Evolutionary conservation across 2,113 vertebrate species (phyloP), one percentile per base, ranked within the genome.

Genomic region (Pollachius pollachius): DNA sequence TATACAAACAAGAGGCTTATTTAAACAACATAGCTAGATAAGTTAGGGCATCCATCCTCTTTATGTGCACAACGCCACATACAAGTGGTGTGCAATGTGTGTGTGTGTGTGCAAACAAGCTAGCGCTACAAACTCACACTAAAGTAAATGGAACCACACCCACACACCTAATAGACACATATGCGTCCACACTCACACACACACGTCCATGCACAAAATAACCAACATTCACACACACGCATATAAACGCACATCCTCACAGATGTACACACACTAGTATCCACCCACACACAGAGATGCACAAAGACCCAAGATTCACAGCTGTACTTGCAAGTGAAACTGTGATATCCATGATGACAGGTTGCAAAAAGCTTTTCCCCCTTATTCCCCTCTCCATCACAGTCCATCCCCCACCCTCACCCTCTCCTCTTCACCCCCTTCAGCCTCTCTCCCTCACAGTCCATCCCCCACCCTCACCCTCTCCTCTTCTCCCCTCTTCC

Each of bases 361-460:
- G 84, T 82, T 84, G 89, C 81, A 86, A 93, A 93, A 90, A 91
- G 89, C 90, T 86, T 90, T 86, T 54, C 52, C 52, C 13, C 52
- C 52, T 15, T 54, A 8, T 12, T 16, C 1, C 64, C 48, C 58
- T 54, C 52, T 75, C 16, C 68, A 66, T 71, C 61, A 71, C 63
- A 15, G 16, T 54, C 52, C 52, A 54, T 54, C 9, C 52, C 30
- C 52, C 52, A 54, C 1, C 52, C 52, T 64, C 3, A n/a, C 63
- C 34, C 64, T 30, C 64, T 65, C 25, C 41, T 13, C 34, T 30
- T 17, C 48, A 67, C 7, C 6, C 66, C 70, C 58, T 58, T 16
- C n/a, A n/a, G n/a, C 1, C 64, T 54, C 58, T 54, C 48, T 75
- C 16, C 68, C 68, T 71, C 60, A 70, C 63, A 12, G 15, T 52